These are phyloP conservation scores for Grammomys dolichurus DNA, from an alignment of 2,113 vertebrate species.

Conservation along the genomic window DNA sequence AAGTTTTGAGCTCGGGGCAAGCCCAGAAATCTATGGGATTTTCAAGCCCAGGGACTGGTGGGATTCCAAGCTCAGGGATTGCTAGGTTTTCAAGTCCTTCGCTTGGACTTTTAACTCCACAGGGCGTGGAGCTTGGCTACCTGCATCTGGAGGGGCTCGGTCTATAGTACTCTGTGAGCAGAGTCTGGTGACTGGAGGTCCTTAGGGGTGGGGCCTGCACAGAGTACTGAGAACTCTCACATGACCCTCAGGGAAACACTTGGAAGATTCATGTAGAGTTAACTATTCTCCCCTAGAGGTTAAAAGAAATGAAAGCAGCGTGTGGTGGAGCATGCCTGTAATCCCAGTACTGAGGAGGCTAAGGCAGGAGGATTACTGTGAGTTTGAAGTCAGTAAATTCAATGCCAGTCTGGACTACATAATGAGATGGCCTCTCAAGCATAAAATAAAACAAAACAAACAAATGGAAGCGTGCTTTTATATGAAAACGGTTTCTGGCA, in stretches of 20 bases:
- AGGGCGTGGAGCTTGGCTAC: not conserved
- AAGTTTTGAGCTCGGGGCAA: not conserved
- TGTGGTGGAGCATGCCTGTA: not conserved
- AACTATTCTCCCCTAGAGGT: not conserved
- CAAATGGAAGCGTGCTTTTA: not conserved
- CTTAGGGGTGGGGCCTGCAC: not conserved
- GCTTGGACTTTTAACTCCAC: not conserved
- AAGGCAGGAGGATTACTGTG: not conserved
- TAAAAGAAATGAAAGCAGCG: not conserved
- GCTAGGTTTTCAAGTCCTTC: not conserved
- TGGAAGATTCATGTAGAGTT: not conserved
- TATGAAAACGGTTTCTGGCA: not conserved
- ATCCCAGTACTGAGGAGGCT: not conserved
- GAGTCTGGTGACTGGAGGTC: not conserved
- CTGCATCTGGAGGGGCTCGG: not conserved
- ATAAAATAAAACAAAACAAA: not conserved
- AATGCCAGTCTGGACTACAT: not conserved
- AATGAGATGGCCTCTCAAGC: not conserved
- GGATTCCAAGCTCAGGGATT: not conserved
- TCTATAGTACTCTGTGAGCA: not conserved
- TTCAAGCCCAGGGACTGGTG: not conserved
- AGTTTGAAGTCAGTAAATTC: not conserved
- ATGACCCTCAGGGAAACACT: not conserved
- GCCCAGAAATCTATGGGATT: no score
- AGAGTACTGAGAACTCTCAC: not conserved